These are phyloP conservation scores for Holothuria leucospilota DNA, from an alignment of 53 echinoderm and acorn worm species.

Conservation along the genomic window DNA sequence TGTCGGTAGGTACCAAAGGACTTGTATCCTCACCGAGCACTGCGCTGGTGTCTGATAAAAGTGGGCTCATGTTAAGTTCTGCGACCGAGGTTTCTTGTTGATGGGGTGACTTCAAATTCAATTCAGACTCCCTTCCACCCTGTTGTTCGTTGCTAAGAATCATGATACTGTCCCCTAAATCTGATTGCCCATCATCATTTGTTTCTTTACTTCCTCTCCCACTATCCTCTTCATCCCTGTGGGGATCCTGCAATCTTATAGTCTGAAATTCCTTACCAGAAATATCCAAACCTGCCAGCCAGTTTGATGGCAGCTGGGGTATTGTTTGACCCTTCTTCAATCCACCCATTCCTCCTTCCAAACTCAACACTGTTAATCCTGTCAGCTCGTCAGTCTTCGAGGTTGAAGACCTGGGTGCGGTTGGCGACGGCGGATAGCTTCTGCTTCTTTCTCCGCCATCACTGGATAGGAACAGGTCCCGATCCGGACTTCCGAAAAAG, in stretches of 20 bases:
- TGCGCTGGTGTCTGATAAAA: not conserved
- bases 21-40: slow-evolving; percentile 1
- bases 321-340: slow-evolving; percentile 27
- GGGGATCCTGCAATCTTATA: slow-evolving; percentile 34
- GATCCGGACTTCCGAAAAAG: slow-evolving; percentile 42
- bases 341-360: slow-evolving; percentile 28
- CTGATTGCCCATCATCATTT: not conserved
- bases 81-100: not conserved
- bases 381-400: slow-evolving; percentile 29
- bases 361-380: slow-evolving; percentile 24
- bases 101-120: no score
- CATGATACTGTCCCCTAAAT: slow-evolving; percentile 10
- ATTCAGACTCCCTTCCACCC: not conserved
- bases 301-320: slow-evolving; percentile 31
- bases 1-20: slow-evolving; percentile 1
- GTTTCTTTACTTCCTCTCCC: not conserved
- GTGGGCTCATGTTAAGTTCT: slow-evolving; percentile 31
- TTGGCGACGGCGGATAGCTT: slow-evolving; percentile 50
- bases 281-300: slow-evolving; percentile 34
- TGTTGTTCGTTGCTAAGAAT: not conserved
- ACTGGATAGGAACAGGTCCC: slow-evolving; percentile 33
- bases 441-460: slow-evolving; percentile 49
- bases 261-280: slow-evolving; percentile 45
- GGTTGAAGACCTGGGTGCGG: slow-evolving; percentile 26
- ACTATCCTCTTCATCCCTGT: not conserved